phyloP scores from a whole-genome alignment of 2,797 vertebrate species.

The Phataginus tricuspis region DNA sequence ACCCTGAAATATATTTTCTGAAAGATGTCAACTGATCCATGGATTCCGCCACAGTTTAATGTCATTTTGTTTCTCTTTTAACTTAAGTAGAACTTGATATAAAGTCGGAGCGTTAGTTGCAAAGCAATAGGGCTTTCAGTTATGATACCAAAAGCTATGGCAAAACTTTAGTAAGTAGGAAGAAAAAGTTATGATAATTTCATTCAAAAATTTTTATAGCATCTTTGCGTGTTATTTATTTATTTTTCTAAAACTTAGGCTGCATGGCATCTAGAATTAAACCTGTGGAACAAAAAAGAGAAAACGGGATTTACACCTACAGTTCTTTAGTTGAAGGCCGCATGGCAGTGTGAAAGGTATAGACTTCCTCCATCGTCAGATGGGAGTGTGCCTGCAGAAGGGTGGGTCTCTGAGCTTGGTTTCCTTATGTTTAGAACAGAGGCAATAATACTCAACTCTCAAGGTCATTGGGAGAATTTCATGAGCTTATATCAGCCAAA shows the following conservation, averaged over 20 bases:
- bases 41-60: not conserved
- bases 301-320: not conserved
- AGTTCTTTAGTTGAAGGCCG: not conserved
- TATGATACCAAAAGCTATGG: not conserved
- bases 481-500: not conserved
- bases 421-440: not conserved
- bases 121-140: not conserved
- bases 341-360: not conserved
- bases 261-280: not conserved
- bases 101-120: not conserved
- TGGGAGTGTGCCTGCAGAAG: fast-evolving
- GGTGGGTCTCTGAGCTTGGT: not conserved
- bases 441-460: not conserved
- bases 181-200: not conserved
- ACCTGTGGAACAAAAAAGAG: not conserved
- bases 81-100: not conserved
- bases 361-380: not conserved
- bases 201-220: not conserved
- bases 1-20: not conserved
- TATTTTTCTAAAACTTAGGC: not conserved
- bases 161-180: not conserved
- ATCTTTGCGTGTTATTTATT: not conserved
- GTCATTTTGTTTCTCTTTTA: not conserved
- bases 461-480: not conserved
- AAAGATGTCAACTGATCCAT: not conserved